phyloP scores from a whole-genome alignment of 2,888 invertebrate species.

The Ceramica pisi region DNA sequence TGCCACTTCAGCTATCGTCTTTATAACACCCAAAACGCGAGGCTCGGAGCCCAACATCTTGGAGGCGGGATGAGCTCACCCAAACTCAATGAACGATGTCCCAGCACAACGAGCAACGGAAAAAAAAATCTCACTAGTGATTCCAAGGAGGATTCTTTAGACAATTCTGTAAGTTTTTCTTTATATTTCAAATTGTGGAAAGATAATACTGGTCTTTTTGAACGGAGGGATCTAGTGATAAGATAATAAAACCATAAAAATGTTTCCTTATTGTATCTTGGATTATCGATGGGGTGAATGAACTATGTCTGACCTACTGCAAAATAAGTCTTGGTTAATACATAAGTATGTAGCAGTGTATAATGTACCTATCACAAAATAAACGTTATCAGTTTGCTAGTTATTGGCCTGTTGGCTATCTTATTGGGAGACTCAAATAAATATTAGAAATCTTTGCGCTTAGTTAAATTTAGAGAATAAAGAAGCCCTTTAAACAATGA shows the following conservation, averaged over 20 bases:
- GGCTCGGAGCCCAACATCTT: conserved; percentile 1
- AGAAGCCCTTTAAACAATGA: neutral
- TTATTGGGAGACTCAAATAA: conserved; percentile 3
- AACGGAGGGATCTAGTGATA: neutral
- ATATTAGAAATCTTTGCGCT: conserved; percentile 2
- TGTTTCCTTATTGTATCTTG: neutral
- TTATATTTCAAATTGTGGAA: neutral
- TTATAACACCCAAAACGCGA: conserved; percentile 52
- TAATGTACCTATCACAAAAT: conserved; percentile 13
- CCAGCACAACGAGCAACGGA: conserved; percentile 83
- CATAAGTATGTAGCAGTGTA: neutral
- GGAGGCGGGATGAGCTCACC: conserved; percentile 83
- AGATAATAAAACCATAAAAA: neutral
- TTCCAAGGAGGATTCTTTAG: conserved; percentile 85
- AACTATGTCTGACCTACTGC: conserved; percentile 24
- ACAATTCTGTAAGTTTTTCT: conserved; percentile 84
- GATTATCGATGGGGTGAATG: conserved; percentile 21
- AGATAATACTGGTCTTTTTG: neutral
- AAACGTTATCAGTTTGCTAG: conserved; percentile 27
- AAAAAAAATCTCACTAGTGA: conserved; percentile 82
- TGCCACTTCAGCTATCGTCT: conserved; percentile 19
- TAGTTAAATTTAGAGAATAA: neutral
- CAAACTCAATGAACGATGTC: conserved; percentile 84
- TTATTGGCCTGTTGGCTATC: conserved; percentile 10
- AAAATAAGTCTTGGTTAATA: conserved; percentile 14